phyloP scores from a whole-genome alignment of 2,888 invertebrate genomes.

The Tyria jacobaeae region DNA sequence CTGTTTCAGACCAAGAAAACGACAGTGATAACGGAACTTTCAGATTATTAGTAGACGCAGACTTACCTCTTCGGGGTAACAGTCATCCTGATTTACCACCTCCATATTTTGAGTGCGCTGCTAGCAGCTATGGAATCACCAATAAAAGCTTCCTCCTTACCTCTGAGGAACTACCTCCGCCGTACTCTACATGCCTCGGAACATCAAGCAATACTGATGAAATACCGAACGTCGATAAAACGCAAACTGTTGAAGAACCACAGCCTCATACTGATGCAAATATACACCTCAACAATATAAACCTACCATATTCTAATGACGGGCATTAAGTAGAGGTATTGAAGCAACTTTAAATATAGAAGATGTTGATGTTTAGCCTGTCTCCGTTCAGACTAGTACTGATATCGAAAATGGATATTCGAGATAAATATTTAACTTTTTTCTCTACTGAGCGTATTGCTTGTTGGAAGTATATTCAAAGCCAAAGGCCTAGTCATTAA shows the following conservation, averaged over 20 bases:
- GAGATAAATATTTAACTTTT: not conserved
- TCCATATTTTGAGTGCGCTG: not conserved
- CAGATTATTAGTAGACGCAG: not conserved
- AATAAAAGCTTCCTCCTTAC: not conserved
- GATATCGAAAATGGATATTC: not conserved
- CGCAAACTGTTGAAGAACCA: not conserved
- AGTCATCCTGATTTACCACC: not conserved
- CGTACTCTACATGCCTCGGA: constrained; percentile 1
- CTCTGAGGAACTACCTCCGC: constrained; percentile 2
- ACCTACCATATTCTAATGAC: not conserved
- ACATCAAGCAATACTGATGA: not conserved
- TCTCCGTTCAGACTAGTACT: not conserved
- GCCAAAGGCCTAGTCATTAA: not conserved
- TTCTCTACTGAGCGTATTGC: not conserved
- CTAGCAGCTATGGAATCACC: not conserved
- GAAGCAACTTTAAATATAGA: not conserved
- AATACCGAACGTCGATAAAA: not conserved
- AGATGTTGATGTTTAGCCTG: not conserved
- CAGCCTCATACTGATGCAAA: not conserved
- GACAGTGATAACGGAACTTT: not conserved
- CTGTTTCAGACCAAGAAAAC: not conserved
- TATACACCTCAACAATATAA: not conserved
- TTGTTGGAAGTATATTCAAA: not conserved
- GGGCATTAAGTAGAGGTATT: not conserved
- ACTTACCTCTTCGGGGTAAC: not conserved